These are phyloP conservation scores for Cirrhinus molitorella DNA, from an alignment of 2,797 vertebrate genomes.

Conservation along the genomic window DNA sequence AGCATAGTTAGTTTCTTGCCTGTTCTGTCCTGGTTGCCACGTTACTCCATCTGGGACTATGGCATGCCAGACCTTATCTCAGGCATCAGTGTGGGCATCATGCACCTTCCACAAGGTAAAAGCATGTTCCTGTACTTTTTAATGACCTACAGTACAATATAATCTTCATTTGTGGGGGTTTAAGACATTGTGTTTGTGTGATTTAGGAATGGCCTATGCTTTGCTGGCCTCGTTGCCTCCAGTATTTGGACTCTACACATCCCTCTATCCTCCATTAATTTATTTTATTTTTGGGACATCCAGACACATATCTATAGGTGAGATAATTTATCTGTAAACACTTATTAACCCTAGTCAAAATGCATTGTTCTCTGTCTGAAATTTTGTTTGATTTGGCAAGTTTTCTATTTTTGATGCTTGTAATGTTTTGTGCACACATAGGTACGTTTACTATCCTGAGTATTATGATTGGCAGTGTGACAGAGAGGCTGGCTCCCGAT, in stretches of 20 bases:
- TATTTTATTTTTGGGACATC: constrained; percentile 97
- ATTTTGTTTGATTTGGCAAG: neutral
- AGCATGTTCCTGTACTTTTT: neutral
- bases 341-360: neutral
- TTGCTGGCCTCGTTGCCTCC: constrained; percentile 92
- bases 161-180: neutral
- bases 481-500: constrained; percentile 85
- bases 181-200: neutral
- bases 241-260: constrained; percentile 92
- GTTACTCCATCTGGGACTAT: constrained; percentile 91
- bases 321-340: constrained; percentile 26
- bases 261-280: constrained; percentile 91
- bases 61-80: constrained; percentile 90
- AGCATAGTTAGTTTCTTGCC: constrained; percentile 83
- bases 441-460: constrained; percentile 96
- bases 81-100: constrained; percentile 95
- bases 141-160: neutral
- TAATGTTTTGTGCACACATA: constrained; percentile 63
- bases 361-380: neutral
- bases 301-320: constrained; percentile 90
- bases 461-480: constrained; percentile 95
- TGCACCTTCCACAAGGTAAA: constrained; percentile 97
- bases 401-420: neutral
- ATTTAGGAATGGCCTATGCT: constrained; percentile 91
- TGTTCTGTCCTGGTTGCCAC: constrained; percentile 90